Evolutionary conservation across 2,797 vertebrate species (phyloP), one percentile per base, ranked within the genome.

Genomic region (Melopsittacus undulatus): DNA sequence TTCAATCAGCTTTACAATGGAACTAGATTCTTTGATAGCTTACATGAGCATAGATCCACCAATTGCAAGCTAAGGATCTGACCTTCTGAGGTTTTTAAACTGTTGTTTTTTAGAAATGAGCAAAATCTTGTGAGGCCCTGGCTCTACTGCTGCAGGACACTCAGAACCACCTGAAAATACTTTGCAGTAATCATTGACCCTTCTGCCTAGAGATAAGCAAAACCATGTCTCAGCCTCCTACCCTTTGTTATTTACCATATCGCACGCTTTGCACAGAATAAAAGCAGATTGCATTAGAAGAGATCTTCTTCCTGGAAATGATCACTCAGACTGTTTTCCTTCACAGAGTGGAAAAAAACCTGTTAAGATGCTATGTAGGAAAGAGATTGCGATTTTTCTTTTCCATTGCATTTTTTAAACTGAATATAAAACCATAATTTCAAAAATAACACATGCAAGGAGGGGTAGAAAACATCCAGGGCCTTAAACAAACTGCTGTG

Each of bases 381-480:
- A 90, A 77, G 36, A 63, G 26, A 45, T 13, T 48, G 48, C 80
- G 61, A 64, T 64, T 17, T 57, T 34, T 78, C 11, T 17, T 82
- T 83, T 69, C n/a, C 63, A 30, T 20, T 79, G 7, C 14, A 43
- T 34, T 69, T 61, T 86, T 68, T 34, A 30, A 72, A 89, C n/a
- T 66, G 18, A 59, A 76, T 42, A 30, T 63, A 77, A 84, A 43
- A 5, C 7, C 54, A 22, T 32, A 9, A 76, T 66, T 86, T 84
- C 9, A 69, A 64, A 73, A 78, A 72, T 18, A 82, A 73, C 77
- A 13, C 4, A 30, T 66, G 23, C 49, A 72, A 68, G 27, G 4
- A 80, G 13, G 13, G 3, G 4, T 38, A 49, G 90, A 59, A 43
- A 13, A 0, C 5, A 9, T 2, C 29, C 32, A 48, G 5, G 9